These are phyloP conservation scores for Perodicticus potto DNA, from an alignment of 2,797 vertebrate species.

Conservation along the genomic window DNA sequence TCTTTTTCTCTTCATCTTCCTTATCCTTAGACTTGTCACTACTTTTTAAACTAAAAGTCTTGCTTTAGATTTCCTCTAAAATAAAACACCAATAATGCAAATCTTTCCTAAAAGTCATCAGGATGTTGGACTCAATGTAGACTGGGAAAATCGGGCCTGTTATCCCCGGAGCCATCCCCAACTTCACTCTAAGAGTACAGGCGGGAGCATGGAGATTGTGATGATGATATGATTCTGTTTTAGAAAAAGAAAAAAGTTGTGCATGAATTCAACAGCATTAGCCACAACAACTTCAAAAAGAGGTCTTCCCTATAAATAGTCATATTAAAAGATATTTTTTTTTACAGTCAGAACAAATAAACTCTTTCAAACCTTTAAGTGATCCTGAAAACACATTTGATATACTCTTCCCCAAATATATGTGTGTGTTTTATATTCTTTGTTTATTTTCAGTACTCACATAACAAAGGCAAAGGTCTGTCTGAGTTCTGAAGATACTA, in stretches of 20 bases:
- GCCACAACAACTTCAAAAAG: slow-evolving; percentile 29
- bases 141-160: neutral
- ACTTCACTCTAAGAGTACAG: neutral
- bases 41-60: neutral
- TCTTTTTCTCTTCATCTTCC: slow-evolving; percentile 48
- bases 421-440: neutral
- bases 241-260: slow-evolving; percentile 1
- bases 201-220: neutral
- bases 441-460: slow-evolving; percentile 59
- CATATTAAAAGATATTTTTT: neutral
- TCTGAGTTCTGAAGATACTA: slow-evolving; percentile 57
- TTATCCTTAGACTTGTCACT: slow-evolving; percentile 8
- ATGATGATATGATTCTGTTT: neutral
- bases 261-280: neutral
- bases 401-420: neutral
- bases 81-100: neutral
- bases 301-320: neutral
- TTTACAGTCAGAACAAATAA: slow-evolving; percentile 36
- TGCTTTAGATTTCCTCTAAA: slow-evolving; percentile 53
- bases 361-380: slow-evolving; percentile 39
- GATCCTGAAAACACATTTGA: slow-evolving; percentile 47
- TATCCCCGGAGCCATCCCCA: neutral
- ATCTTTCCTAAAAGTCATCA: slow-evolving; percentile 23
- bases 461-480: slow-evolving; percentile 60
- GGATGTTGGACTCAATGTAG: neutral